These are phyloP conservation scores for Petrocephalus schoutedeni DNA, from an alignment of 2,797 vertebrate species.

Conservation along the genomic window DNA sequence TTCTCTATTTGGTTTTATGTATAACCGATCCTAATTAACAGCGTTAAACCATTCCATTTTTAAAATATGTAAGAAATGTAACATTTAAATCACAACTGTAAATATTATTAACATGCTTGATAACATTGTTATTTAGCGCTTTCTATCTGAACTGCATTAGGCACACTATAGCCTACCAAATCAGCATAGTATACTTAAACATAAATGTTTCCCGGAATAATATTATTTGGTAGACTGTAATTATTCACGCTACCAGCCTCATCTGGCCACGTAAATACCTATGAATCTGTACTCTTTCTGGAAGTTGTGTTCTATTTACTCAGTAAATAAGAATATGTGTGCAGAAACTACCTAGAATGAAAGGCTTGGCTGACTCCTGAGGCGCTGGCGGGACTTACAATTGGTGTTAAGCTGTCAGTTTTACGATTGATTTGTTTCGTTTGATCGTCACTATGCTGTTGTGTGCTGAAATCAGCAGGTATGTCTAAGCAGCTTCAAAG, in stretches of 20 bases:
- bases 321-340: background rate
- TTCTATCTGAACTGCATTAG: background rate
- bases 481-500: conserved; percentile 6
- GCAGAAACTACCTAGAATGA: background rate
- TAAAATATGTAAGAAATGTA: background rate
- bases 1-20: background rate
- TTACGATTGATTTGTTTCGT: conserved; percentile 11
- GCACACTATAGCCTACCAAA: background rate
- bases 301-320: background rate
- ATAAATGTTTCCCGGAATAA: background rate
- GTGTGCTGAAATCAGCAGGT: conserved; percentile 19
- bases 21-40: background rate
- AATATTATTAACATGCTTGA: background rate
- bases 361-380: background rate
- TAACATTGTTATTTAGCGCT: background rate
- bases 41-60: background rate
- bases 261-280: background rate
- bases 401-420: conserved; percentile 25
- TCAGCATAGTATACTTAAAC: background rate
- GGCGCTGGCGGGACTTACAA: background rate
- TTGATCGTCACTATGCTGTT: background rate
- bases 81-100: background rate
- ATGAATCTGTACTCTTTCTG: background rate
- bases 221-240: background rate
- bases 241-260: background rate